Conservation (phyloP, 2,113 vertebrate species). For the Gila orcuttii region DNA sequence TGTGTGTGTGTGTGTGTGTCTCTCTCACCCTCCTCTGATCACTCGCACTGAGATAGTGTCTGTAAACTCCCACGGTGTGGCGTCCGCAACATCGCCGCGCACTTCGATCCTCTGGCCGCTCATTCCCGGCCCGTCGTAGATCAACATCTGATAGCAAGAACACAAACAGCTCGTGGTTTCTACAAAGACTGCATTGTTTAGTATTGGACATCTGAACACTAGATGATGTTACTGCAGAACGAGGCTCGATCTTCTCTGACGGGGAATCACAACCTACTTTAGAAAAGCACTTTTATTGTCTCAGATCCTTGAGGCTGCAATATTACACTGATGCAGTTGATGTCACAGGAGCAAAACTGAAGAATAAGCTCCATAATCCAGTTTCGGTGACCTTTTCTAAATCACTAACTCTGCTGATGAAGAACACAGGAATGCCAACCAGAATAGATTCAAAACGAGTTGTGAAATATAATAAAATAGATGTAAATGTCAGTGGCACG, state of each 20-base stretch:
- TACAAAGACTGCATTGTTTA: slow-evolving; percentile 15
- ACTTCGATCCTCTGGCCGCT: slow-evolving; percentile 82
- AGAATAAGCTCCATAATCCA: slow-evolving; percentile 62
- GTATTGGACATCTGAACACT: not conserved
- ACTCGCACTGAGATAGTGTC: slow-evolving; percentile 86
- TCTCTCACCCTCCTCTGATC: slow-evolving; percentile 89
- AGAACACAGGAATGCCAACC: slow-evolving; percentile 10
- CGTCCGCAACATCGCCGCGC: slow-evolving; percentile 77
- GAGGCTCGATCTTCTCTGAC: not conserved
- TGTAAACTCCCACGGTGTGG: slow-evolving; percentile 82
- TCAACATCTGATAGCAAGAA: slow-evolving; percentile 78
- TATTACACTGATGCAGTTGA: not conserved
- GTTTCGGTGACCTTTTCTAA: not conserved
- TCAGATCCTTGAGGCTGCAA: slow-evolving; percentile 1
- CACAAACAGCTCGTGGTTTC: not conserved
- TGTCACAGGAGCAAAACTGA: slow-evolving; percentile 23
- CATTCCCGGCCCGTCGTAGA: slow-evolving; percentile 83
- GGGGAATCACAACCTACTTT: slow-evolving; percentile 26
- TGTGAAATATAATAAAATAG: not conserved
- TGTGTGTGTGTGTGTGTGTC: not conserved
- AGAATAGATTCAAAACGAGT: not conserved
- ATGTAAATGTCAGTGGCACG: not conserved
- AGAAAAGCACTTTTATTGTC: not conserved
- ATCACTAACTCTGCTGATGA: not conserved
- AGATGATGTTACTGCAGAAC: not conserved